A percentile compares a stretch with the other conserved stretches of the same genome.
phyloP scores from a whole-genome alignment of 2,113 vertebrate genomes.

The Lamprologus lemairii region DNA sequence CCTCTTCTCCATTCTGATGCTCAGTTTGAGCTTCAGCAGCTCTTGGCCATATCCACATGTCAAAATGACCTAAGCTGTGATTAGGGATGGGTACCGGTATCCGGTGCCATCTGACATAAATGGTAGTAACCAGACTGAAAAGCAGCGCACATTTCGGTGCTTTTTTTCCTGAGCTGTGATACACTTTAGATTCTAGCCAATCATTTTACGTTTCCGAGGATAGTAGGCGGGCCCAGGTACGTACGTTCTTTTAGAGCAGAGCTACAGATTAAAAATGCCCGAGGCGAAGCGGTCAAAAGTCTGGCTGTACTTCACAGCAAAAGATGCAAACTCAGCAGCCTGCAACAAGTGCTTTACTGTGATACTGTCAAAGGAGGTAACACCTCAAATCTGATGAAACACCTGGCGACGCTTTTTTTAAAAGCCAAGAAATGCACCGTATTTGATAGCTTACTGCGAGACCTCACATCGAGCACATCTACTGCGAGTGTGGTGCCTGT shows the following conservation, averaged over 20 bases:
- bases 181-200: too few species aligned
- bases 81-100: too few species aligned
- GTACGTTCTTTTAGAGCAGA: too few species aligned
- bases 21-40: background rate
- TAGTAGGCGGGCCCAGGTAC: accelerated
- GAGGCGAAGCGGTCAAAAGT: accelerated
- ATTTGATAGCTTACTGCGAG: too few species aligned
- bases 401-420: accelerated
- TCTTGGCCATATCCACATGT: background rate
- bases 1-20: background rate
- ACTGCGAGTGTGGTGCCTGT: too few species aligned
- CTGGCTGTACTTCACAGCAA: too few species aligned
- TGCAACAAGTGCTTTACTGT: too few species aligned
- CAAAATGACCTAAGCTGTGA: background rate
- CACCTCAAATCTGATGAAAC: accelerated
- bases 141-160: accelerated
- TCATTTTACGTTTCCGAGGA: accelerated
- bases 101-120: too few species aligned
- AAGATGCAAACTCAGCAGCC: accelerated
- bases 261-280: too few species aligned
- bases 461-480: too few species aligned
- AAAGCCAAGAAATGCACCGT: accelerated
- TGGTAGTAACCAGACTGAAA: too few species aligned
- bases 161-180: accelerated
- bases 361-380: too few species aligned